Base-by-base conservation (phyloP, 2,888 invertebrate genomes). In the Agrochola lota region DNA sequence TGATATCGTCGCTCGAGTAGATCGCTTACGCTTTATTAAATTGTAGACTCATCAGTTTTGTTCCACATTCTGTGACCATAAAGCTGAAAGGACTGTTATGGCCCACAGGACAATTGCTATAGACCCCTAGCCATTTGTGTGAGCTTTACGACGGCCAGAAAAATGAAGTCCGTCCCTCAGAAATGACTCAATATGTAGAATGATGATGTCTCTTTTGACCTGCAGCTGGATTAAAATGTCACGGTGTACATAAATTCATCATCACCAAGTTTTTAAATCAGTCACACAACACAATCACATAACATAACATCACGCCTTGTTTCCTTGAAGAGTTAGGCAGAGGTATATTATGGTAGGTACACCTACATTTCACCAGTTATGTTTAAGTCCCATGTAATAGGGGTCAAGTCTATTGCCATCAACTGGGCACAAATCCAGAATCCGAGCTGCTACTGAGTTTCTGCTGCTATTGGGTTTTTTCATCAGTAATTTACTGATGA, bases 21-120 rank as follows among this genome's bases (percentile, higher is more conserved):
- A 88, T 85, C 62, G 74, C 77, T 80, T 81, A 77, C 85, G 78
- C 71, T 85, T 78, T 85, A 85, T 76, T 74, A 78, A 81, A 83
- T 74, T 72, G 85, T 76, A 64, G 77, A 80, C 71, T 85, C 89
- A 80, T 78, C 81, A 81, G 68, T 69, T 81, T 78, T 49, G 20
- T 73, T 64, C 35, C 71, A 67, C 72, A 71, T 73, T 81, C 17
- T 67, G 63, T 35, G 40, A 46, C 74, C 60, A 68, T 81, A 81
- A 88, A 79, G 64, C 66, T 63, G 12, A 70, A 83, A n/a, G 67
- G 46, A 66, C 60, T 78, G 55, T 55, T 30, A 57, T 82, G n/a
- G 59, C 55, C 69, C 72, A 67, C 40, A 68, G 62, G 68, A 73
- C 73, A 40, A 64, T 85, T 71, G 77, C 6, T 46, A 69, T 46